Percentiles rank a stretch among this genome's conserved stretches.
Evolutionary conservation across 2,113 vertebrate species (phyloP).

Genomic region (Phoenicopterus ruber): DNA sequence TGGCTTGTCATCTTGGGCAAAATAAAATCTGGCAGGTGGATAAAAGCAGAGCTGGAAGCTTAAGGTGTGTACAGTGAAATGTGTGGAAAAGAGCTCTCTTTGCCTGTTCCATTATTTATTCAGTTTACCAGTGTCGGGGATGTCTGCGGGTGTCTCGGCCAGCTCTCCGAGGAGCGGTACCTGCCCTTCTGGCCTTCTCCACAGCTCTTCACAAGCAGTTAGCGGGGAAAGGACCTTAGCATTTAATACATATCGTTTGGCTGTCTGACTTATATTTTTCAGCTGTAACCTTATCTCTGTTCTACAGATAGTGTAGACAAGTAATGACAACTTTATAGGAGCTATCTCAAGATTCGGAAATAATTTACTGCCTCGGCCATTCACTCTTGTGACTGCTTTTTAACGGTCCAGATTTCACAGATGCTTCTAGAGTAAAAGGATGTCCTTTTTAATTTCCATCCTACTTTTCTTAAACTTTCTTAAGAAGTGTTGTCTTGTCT

Average conservation of each 20-base stretch:
- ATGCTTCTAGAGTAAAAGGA: neutral
- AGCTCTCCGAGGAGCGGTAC: fast-evolving
- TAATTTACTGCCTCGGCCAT: neutral
- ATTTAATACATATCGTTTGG: fast-evolving
- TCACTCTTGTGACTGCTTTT: neutral
- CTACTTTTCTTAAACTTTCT: neutral
- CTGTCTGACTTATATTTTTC: neutral
- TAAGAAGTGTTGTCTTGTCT: neutral
- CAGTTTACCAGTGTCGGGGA: fast-evolving
- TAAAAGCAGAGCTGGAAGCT: neutral
- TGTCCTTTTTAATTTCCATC: neutral
- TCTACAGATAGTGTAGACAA: neutral
- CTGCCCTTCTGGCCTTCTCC: neutral
- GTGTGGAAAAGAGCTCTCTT: neutral
- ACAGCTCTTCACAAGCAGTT: neutral
- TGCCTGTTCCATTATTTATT: neutral
- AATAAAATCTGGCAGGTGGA: neutral
- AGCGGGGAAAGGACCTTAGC: neutral
- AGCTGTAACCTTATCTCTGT: neutral
- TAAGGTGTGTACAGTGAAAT: neutral
- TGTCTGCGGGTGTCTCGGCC: neutral
- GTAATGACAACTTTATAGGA: neutral
- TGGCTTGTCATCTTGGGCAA: neutral
- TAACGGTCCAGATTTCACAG: neutral
- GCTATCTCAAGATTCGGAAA: neutral